Evolutionary conservation across 2,113 vertebrate species (phyloP), one percentile per base, ranked within the genome.

Genomic region (Macrotus californicus): DNA sequence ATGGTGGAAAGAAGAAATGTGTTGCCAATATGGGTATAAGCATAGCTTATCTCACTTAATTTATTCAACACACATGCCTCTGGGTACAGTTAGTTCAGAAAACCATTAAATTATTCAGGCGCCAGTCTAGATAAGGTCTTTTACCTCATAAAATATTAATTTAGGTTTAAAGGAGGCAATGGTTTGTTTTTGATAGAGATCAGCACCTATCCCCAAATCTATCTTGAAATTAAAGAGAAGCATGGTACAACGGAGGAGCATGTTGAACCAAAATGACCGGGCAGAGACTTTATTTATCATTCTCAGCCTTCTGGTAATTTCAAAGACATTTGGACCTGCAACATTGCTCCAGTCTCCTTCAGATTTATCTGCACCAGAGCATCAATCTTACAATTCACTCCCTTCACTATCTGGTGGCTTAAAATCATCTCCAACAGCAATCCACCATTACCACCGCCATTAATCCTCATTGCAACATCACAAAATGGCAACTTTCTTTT

Each of bases 41-140:
- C 31, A 76, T 4, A 77, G 8, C 72, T 97, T 97, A 96, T 97
- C 97, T 89, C 83, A n/a, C 43, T 92, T 87, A 94, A 96, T 95
- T 87, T 93, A 96, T 96, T 97, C 94, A 91, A 39, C 0, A 2
- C 73, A 66, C 36, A 31, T 88, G 94, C 96, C 95, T 96, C 86
- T 95, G 87, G 95, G 93, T 93, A 73, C n/a, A 86, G 76, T 93
- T 91, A 92, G 73, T 89, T 90, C 61, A 94, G 93, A 96, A 96
- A 96, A 96, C 18, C 66, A 82, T 95, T 94, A 87, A 92, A 89
- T 95, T 89, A 96, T 95, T 94, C 79, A 93, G 48, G 26, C 52
- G 43, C 18, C 70, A 82, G 59, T 69, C 13, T 87, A 87, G 93
- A 97, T 96, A 96, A 87, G 75, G 54, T 26, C 19, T 2, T 92